phyloP scores from a whole-genome alignment of 2,113 vertebrate species.

The Lepus americanus region DNA sequence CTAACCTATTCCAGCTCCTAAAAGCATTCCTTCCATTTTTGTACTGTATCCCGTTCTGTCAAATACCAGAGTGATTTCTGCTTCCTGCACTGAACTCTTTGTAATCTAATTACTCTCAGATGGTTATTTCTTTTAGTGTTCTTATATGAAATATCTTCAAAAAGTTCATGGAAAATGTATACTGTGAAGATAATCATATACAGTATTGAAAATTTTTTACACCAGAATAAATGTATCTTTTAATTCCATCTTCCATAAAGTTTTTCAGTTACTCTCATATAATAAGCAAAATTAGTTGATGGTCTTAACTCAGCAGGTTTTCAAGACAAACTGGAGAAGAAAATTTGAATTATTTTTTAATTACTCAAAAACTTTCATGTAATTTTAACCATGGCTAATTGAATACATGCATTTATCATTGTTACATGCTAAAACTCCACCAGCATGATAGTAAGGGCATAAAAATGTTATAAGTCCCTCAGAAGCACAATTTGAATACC shows the following conservation, averaged over 20 bases:
- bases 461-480: background rate
- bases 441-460: background rate
- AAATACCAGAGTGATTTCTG: background rate
- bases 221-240: too few species aligned
- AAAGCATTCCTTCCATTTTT: background rate
- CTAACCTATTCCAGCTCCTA: background rate
- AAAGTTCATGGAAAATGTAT: too few species aligned
- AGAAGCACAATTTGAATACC: background rate
- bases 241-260: too few species aligned
- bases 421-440: background rate
- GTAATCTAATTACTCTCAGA: background rate
- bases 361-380: background rate
- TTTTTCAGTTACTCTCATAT: too few species aligned
- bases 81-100: background rate
- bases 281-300: background rate
- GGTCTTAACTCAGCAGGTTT: background rate
- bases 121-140: background rate
- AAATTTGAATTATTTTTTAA: background rate
- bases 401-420: background rate
- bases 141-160: background rate
- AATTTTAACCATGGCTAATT: background rate
- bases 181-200: too few species aligned
- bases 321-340: slow-evolving; percentile 8
- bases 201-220: too few species aligned
- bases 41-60: background rate